Evolutionary conservation across 2,113 vertebrate genomes (phyloP), one percentile per base, ranked within the genome.

Genomic region (Otis tarda): DNA sequence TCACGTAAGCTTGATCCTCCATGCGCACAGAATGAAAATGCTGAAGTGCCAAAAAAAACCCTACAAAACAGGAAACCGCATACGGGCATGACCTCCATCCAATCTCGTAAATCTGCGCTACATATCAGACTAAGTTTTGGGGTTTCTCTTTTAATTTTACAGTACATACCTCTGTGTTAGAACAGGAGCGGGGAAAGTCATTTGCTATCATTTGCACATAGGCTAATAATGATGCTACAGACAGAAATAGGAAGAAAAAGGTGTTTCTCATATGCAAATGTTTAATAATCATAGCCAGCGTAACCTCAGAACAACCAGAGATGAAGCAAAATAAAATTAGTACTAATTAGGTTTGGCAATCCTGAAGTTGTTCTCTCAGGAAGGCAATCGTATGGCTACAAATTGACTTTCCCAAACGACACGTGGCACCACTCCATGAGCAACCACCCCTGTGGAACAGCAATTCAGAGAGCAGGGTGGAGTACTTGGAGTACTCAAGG

Each of bases 41-140:
- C 63, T 84, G 18, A 90, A 91, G 84, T 63, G 24, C 87, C 65
- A 93, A 84, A 86, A 95, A 92, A 92, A 83, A 4, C 84, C 28
- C 89, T 60, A 49, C 25, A 83, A 18, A 93, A 80, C 43, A 73
- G 56, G 69, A 76, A 93, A 37, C 49, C 9, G 7, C 24, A 0
- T 50, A 53, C 14, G 5, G 39, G 30, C 81, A 68, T 9, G 20
- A 68, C 67, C 68, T 55, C 35, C 22, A 69, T 19, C 67, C 89
- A 81, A 87, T 50, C 75, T 41, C 52, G 39, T 31, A 64, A 69
- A 95, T 33, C 35, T 20, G 21, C 67, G 76, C 24, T 79, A 91
- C 93, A 65, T 5, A 76, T 33, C 78, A 80, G 73, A 43, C 21
- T 57, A 39, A 22, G 9, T 60, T 79, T 56, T 16, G 7, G 28